Conservation (phyloP, 2,113 vertebrate species). For the Isurus oxyrinchus region DNA sequence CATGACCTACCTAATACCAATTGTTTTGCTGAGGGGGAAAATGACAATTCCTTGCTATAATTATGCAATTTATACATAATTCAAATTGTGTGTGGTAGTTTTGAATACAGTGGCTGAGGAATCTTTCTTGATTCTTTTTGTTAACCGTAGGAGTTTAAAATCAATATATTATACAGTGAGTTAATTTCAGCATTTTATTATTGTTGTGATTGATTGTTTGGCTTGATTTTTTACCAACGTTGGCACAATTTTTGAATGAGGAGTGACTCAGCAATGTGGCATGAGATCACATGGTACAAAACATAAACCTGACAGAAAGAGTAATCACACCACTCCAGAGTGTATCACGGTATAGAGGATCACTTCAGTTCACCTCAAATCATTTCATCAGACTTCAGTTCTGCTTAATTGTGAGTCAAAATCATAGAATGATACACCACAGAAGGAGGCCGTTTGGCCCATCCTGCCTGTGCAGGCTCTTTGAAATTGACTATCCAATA, state of each 20-base stretch:
- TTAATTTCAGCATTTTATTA: neutral
- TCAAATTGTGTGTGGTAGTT: neutral
- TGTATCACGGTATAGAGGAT: neutral
- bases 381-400: neutral
- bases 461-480: too few relatives aligned
- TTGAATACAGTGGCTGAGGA: neutral
- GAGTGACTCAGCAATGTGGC: neutral
- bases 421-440: too few relatives aligned
- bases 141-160: neutral
- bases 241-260: neutral
- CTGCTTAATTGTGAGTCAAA: neutral
- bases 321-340: neutral
- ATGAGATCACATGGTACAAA: too few relatives aligned
- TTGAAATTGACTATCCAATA: too few relatives aligned
- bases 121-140: neutral
- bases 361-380: neutral
- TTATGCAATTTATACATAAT: neutral
- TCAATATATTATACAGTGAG: neutral
- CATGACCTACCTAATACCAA: too few relatives aligned
- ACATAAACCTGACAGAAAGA: neutral
- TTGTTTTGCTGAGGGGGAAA: too few relatives aligned
- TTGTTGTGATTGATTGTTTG: neutral
- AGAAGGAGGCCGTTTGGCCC: too few relatives aligned
- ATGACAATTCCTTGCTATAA: too few relatives aligned
- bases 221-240: neutral